Conservation (phyloP, 2,888 invertebrate species). For the Acholoe squamosa region DNA sequence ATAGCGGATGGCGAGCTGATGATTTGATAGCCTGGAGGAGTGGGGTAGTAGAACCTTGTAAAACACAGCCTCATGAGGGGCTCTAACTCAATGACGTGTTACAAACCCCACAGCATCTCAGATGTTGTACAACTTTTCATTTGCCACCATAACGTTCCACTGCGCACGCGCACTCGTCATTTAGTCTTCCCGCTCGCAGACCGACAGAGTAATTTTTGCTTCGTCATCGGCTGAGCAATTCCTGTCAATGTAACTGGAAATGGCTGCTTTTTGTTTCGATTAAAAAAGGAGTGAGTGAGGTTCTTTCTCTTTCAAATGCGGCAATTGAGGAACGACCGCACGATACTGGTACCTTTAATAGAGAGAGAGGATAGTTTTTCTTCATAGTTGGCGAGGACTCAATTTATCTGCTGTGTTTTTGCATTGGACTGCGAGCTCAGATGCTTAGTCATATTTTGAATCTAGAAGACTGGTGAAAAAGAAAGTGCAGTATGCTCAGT, state of each 20-base stretch:
- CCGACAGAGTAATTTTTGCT: not conserved
- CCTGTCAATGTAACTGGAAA: not conserved
- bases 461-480: not conserved
- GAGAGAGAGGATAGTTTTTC: not conserved
- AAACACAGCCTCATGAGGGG: not conserved
- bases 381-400: not conserved
- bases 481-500: not conserved
- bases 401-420: slow-evolving; percentile 18
- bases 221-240: slow-evolving; percentile 6
- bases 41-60: not conserved
- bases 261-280: not conserved
- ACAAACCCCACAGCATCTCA: not conserved
- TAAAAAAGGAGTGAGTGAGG: not conserved
- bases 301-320: not conserved
- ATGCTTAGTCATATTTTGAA: slow-evolving; percentile 34
- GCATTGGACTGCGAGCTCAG: not conserved
- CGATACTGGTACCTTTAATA: not conserved
- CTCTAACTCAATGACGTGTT: not conserved
- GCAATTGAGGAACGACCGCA: slow-evolving; percentile 7
- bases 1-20: not conserved
- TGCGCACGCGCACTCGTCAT: slow-evolving; percentile 4
- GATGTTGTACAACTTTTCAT: slow-evolving; percentile 9
- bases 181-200: not conserved
- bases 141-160: not conserved
- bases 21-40: not conserved